Percentiles rank a stretch among this genome's conserved stretches.
These are phyloP conservation scores for Chymomyza amoena DNA, from an alignment of 2,888 invertebrate genomes.

Conservation along the genomic window DNA sequence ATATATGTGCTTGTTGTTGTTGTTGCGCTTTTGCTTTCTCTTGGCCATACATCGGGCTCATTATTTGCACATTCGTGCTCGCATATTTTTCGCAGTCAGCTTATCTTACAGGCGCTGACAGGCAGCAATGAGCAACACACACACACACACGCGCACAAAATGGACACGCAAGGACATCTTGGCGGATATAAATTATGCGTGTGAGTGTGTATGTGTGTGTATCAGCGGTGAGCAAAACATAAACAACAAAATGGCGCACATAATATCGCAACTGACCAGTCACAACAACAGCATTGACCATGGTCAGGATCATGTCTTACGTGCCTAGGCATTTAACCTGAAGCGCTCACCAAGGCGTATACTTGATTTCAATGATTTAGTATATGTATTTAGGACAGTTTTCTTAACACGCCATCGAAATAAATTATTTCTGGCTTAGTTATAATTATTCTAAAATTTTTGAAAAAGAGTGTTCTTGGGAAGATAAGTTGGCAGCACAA, in stretches of 20 bases:
- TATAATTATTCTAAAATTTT: no score
- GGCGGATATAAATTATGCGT: constrained; percentile 60
- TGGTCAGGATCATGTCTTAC: constrained; percentile 42
- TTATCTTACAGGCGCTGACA: constrained; percentile 68
- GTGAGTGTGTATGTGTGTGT: neutral
- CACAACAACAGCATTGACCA: constrained; percentile 46
- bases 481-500: no score
- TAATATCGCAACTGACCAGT: constrained; percentile 20
- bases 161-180: constrained; percentile 57
- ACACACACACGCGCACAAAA: constrained; percentile 8
- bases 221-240: constrained; percentile 53
- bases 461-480: no score
- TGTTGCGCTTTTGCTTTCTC: constrained; percentile 34
- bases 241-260: constrained; percentile 37
- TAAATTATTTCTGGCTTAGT: no score
- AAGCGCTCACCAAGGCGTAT: neutral
- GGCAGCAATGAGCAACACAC: constrained; percentile 53
- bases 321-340: neutral
- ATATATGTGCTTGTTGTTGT: neutral
- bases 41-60: constrained; percentile 59
- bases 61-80: constrained; percentile 67
- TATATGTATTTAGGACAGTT: neutral
- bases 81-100: constrained; percentile 70
- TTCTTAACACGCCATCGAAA: neutral
- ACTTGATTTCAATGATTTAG: neutral